Evolutionary conservation across 1,140 invertebrate genomes (phyloP), one percentile per base, ranked within the genome.

Genomic region (Acyrthosiphon pisum): DNA sequence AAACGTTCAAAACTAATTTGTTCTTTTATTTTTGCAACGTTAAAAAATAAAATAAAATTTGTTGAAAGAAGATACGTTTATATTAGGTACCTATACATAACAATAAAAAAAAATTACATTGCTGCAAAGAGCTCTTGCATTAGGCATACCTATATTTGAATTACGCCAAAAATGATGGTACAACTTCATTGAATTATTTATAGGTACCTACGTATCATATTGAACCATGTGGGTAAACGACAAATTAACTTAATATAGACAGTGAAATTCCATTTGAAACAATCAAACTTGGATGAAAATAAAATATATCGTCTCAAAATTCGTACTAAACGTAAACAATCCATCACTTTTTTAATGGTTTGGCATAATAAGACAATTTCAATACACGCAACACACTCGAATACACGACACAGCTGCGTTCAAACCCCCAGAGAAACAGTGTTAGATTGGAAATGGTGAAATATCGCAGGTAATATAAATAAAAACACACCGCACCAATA

Each of bases 291-390:
- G 76, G 22, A 26, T 26, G 22, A 26, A 84, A 30, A 88, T n/a
- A 48, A 88, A 41, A 41, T 41, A 88, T 48, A 88, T 88, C 30
- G n/a, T 50, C 26, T n/a, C 18, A 46, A 88, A 88, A 88, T 48
- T 30, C 18, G 11, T 14, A 48, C 86, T 20, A 88, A 88, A 88
- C 46, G 9, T 6, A n/a, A 35, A 35, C 46, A 30, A 88, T 88
- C 86, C 44, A 88, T 88, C 86, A 88, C 86, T 88, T 88, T 86
- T 88, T 88, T 88, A 88, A 88, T n/a, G 86, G 46, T 88, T 88
- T 46, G 46, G 46, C 86, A n/a, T n/a, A 48, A 50, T 88, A 87
- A 87, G 44, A 87, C 44, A 48, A 87, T 87, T 87, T 50, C 44
- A n/a, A 87, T 84, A 44, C 23, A 26, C 0, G 86, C 14, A 46